Evolutionary conservation across 2,113 vertebrate genomes (phyloP).

Genomic region (Nothoprocta perdicaria): DNA sequence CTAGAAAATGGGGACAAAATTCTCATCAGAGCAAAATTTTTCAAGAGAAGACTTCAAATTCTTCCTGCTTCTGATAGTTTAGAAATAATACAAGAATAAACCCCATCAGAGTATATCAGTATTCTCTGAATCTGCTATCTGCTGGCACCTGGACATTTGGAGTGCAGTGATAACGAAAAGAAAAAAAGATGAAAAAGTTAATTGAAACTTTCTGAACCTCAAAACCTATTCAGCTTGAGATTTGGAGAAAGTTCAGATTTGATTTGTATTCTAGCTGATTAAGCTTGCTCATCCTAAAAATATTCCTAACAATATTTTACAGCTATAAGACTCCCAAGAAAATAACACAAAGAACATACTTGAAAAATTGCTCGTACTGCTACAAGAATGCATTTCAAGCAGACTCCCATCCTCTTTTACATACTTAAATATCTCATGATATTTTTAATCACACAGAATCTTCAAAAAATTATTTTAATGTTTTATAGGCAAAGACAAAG

Average conservation of each 20-base stretch:
- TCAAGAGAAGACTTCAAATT: not conserved
- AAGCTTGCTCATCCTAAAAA: not conserved
- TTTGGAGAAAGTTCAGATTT: constrained; percentile 4
- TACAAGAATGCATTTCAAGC: not conserved
- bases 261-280: not conserved
- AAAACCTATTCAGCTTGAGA: constrained; percentile 10
- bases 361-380: not conserved
- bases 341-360: not conserved
- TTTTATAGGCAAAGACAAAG: not conserved
- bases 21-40: not conserved
- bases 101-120: not conserved
- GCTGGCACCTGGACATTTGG: not conserved
- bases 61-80: not conserved
- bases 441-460: not conserved
- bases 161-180: not conserved
- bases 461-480: not conserved
- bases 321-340: not conserved
- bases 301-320: not conserved
- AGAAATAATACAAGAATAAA: not conserved
- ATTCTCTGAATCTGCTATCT: not conserved
- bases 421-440: not conserved
- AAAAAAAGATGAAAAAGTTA: not conserved
- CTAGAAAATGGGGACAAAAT: not conserved
- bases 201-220: not conserved
- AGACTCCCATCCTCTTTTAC: not conserved